Conservation (phyloP, 2,797 vertebrate genomes). For the Diplodus sargus region DNA sequence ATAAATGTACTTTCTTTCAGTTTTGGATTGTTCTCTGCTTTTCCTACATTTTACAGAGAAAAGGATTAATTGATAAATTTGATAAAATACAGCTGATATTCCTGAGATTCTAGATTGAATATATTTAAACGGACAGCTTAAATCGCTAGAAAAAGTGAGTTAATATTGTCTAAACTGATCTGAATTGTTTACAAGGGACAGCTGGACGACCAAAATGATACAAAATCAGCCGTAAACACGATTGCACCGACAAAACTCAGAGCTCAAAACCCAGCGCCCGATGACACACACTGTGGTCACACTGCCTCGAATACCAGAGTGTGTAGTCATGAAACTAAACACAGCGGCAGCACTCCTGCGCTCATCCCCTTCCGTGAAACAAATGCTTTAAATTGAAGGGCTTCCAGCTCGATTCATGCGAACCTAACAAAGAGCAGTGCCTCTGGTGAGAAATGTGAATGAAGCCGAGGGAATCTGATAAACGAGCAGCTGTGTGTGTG, state of each 20-base stretch:
- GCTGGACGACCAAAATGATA: neutral
- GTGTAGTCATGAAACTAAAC: constrained; percentile 36
- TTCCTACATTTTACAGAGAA: neutral
- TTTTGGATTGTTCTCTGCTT: neutral
- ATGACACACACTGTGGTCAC: constrained; percentile 43
- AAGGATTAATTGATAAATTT: neutral
- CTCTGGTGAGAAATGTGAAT: neutral
- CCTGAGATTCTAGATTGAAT: neutral
- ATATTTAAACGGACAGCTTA: neutral
- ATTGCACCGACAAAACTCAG: neutral
- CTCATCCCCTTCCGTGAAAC: neutral
- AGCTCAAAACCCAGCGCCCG: neutral
- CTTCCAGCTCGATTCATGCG: neutral
- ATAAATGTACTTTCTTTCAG: neutral
- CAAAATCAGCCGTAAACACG: neutral
- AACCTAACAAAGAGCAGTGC: neutral
- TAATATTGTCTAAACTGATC: neutral
- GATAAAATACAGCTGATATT: too few species aligned
- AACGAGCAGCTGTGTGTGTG: constrained; percentile 24
- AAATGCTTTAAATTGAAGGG: neutral
- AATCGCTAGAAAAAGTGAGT: neutral
- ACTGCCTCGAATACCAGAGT: constrained; percentile 38
- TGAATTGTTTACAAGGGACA: too few species aligned
- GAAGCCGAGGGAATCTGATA: constrained; percentile 10
- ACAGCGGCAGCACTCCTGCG: constrained; percentile 7